Percentiles rank a stretch among this genome's conserved stretches.
These are phyloP conservation scores for Distichodus sexfasciatus DNA, from an alignment of 2,797 vertebrate genomes.

Conservation along the genomic window DNA sequence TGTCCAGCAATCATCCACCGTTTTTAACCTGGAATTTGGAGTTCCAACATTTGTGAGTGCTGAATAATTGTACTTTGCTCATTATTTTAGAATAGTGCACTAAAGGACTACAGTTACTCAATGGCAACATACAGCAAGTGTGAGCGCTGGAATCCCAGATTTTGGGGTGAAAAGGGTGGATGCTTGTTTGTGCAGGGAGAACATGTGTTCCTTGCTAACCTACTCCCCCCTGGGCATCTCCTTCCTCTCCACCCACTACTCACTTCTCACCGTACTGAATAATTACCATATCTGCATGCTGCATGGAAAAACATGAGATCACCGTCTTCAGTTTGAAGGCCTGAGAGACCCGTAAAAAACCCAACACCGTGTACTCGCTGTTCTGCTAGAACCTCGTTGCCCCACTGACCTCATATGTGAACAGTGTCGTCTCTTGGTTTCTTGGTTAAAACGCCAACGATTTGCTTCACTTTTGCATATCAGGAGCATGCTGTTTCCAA, in stretches of 20 bases:
- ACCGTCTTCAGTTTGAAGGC: slow-evolving; percentile 1
- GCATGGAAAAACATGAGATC: slow-evolving; percentile 23
- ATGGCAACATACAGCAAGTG: too few species aligned
- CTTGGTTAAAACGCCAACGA: slow-evolving; percentile 43
- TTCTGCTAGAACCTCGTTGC: slow-evolving; percentile 12
- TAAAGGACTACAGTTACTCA: too few species aligned
- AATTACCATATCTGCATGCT: slow-evolving; percentile 24
- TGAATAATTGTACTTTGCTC: too few species aligned
- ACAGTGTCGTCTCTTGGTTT: slow-evolving; percentile 30
- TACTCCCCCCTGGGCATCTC: slow-evolving; percentile 10
- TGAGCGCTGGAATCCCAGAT: too few species aligned
- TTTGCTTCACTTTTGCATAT: slow-evolving; percentile 44
- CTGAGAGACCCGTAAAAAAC: background rate
- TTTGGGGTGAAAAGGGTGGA: background rate
- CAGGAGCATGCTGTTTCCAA: slow-evolving; percentile 52
- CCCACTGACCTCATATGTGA: slow-evolving; percentile 21
- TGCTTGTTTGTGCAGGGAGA: slow-evolving; percentile 19
- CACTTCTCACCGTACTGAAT: slow-evolving; percentile 3
- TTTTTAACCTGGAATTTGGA: too few species aligned
- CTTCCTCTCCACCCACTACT: background rate
- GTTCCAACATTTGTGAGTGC: too few species aligned
- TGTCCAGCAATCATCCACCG: too few species aligned
- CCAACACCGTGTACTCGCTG: background rate
- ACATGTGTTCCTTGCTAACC: slow-evolving; percentile 32
- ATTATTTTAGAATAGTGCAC: too few species aligned